Conservation (phyloP, 1,140 invertebrate species). For the Sinella curviseta region DNA sequence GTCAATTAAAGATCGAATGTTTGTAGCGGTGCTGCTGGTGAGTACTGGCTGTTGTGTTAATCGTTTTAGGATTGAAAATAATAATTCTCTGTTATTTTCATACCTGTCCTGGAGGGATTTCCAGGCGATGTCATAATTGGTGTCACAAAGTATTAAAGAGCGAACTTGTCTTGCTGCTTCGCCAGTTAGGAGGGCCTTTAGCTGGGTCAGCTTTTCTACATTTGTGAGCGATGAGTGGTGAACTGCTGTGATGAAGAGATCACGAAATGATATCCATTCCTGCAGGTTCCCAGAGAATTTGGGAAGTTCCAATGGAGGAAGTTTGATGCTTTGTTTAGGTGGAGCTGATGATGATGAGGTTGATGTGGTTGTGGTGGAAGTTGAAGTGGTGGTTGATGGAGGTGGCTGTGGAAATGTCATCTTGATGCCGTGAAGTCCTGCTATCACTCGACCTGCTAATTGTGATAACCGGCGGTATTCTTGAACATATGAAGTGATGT, state of each 20-base stretch:
- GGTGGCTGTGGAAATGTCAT: neutral
- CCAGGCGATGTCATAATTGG: slow-evolving; percentile 28
- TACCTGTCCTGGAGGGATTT: slow-evolving; percentile 6
- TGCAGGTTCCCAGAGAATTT: slow-evolving; percentile 18
- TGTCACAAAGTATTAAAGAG: neutral
- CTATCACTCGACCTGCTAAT: neutral
- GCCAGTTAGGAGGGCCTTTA: slow-evolving; percentile 24
- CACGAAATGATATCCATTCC: slow-evolving; percentile 35
- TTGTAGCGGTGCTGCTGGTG: neutral
- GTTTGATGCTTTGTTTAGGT: neutral
- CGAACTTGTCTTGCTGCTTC: slow-evolving; percentile 1
- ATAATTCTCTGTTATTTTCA: slow-evolving; percentile 1
- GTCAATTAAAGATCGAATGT: neutral
- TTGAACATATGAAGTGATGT: neutral
- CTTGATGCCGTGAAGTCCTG: neutral
- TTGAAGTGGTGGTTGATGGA: neutral
- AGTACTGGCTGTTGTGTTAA: neutral
- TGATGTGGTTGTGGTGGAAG: neutral
- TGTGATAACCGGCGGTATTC: neutral
- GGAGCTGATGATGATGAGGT: neutral
- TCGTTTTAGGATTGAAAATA: neutral
- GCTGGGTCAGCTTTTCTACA: slow-evolving; percentile 21
- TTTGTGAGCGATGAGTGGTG: neutral
- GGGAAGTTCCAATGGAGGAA: slow-evolving; percentile 28
- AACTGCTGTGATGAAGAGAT: slow-evolving; percentile 27